Percentiles rank a stretch among this genome's conserved stretches.
Conservation (phyloP, 64 coral and sea anemone genomes). For the Pocillopora verrucosa region DNA sequence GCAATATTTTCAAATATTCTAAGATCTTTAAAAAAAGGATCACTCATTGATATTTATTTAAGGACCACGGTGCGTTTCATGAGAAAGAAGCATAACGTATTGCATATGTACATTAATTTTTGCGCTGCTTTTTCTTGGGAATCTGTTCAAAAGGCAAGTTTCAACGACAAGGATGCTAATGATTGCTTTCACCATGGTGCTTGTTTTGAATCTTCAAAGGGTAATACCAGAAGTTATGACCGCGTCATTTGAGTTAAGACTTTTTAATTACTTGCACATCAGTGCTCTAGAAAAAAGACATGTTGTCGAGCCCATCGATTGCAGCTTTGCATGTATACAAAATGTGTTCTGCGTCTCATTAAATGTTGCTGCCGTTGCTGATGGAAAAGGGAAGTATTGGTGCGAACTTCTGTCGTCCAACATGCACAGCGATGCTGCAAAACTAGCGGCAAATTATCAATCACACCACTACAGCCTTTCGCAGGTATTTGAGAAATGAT, state of each 20-base stretch:
- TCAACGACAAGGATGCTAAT: too few species aligned
- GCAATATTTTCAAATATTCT: too few species aligned
- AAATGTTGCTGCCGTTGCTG: not conserved
- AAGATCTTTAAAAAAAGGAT: too few species aligned
- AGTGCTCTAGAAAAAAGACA: not conserved
- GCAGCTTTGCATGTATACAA: not conserved
- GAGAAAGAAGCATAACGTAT: too few species aligned
- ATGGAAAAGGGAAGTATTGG: not conserved
- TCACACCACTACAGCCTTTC: constrained; percentile 10
- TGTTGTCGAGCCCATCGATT: not conserved
- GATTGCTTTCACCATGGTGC: too few species aligned
- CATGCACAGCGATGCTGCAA: not conserved
- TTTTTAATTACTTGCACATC: not conserved
- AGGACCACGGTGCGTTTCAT: too few species aligned
- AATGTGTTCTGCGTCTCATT: not conserved
- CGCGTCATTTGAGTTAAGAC: not conserved
- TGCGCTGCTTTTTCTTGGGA: too few species aligned
- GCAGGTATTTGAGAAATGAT: too few species aligned
- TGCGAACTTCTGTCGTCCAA: not conserved
- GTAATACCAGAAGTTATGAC: not conserved
- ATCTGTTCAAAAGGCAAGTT: too few species aligned
- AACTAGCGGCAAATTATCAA: not conserved
- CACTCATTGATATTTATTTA: too few species aligned
- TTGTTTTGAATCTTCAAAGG: too few species aligned
- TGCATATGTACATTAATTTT: too few species aligned